These are phyloP conservation scores for Ephialtes manifestator DNA, from an alignment of 2,888 invertebrate genomes.

Conservation along the genomic window DNA sequence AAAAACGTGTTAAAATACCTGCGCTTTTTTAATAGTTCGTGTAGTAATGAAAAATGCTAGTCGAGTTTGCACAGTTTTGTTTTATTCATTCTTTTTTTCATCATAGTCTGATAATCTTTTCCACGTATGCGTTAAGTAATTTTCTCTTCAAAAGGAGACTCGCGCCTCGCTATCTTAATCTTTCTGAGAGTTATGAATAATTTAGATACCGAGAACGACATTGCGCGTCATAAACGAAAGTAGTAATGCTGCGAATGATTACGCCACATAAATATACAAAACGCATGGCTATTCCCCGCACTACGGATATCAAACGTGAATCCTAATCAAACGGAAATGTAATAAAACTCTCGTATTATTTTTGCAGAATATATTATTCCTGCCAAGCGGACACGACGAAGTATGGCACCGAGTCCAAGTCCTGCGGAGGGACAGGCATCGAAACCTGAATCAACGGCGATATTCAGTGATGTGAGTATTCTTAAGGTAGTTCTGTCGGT, in stretches of 20 bases:
- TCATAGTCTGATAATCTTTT: neutral
- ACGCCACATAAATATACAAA: neutral
- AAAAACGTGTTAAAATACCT: neutral
- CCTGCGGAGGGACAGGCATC: conserved; percentile 85
- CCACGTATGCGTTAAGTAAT: neutral
- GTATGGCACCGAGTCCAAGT: conserved; percentile 84
- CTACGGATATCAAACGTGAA: neutral
- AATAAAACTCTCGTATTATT: neutral
- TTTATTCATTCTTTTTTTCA: no score
- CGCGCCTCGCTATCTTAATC: neutral
- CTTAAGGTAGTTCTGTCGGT: no score
- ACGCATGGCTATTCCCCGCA: conserved; percentile 3
- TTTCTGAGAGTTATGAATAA: neutral
- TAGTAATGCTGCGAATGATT: neutral
- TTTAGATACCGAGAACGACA: neutral
- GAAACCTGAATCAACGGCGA: conserved; percentile 85
- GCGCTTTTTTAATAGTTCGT: neutral
- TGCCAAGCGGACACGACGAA: conserved; percentile 82
- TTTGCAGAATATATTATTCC: conserved; percentile 79
- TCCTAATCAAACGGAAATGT: neutral
- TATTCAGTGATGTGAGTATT: conserved; percentile 81
- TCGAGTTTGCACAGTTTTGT: neutral
- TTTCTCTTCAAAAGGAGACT: neutral
- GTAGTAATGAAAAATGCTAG: neutral
- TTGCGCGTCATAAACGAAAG: neutral